Conservation (phyloP, 2,888 invertebrate genomes). For the Morpho deidamia region DNA sequence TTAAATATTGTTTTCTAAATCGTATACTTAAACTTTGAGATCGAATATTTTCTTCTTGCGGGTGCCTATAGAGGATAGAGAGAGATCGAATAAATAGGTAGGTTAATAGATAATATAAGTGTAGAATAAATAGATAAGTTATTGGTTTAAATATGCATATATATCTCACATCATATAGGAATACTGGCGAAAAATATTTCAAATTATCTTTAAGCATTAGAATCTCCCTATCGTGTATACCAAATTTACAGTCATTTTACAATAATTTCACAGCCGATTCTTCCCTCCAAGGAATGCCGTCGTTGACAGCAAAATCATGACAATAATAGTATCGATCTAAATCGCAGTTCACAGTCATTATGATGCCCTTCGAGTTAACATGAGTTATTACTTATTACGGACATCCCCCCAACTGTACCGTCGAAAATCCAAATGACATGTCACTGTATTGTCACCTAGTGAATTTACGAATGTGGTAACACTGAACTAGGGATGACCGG, state of each 20-base stretch:
- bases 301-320: constrained; percentile 45
- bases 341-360: constrained; percentile 56
- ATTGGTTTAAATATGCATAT: too few relatives aligned
- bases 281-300: constrained; percentile 27
- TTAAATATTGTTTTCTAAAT: too few relatives aligned
- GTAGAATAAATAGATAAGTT: too few relatives aligned
- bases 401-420: constrained; percentile 51
- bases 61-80: too few relatives aligned
- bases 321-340: constrained; percentile 58
- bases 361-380: constrained; percentile 53
- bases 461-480: constrained; percentile 60
- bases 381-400: constrained; percentile 71
- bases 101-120: too few relatives aligned
- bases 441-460: constrained; percentile 69
- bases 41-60: too few relatives aligned
- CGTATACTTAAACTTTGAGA: too few relatives aligned
- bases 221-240: not conserved
- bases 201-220: not conserved
- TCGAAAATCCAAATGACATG: constrained; percentile 64
- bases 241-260: constrained; percentile 41
- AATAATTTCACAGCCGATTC: constrained; percentile 61
- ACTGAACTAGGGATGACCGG: constrained; percentile 41
- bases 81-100: too few relatives aligned
- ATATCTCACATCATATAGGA: too few relatives aligned
- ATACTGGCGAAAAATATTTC: not conserved